Evolutionary conservation across 2,797 vertebrate species (phyloP).

Genomic region (Chelmon rostratus): DNA sequence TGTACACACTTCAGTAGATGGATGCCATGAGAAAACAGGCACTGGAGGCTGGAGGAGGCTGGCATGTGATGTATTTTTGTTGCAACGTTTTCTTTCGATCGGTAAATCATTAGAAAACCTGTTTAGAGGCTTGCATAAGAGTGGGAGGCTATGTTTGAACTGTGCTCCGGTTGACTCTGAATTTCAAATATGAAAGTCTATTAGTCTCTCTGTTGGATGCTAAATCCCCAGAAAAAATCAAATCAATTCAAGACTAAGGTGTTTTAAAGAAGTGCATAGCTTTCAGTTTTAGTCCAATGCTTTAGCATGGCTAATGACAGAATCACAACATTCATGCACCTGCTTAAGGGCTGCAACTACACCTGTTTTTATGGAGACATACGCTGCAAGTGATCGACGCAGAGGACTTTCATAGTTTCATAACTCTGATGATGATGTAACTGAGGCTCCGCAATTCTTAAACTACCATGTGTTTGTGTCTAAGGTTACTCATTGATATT

Average conservation of each 20-base stretch:
- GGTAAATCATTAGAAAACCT: conserved; percentile 22
- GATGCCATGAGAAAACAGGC: conserved; percentile 30
- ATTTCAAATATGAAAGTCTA: conserved; percentile 33
- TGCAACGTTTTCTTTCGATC: conserved; percentile 22
- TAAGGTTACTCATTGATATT: conserved; percentile 77
- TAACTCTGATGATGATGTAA: conserved; percentile 52
- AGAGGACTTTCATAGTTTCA: not conserved
- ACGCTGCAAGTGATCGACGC: not conserved
- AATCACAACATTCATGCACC: conserved; percentile 21
- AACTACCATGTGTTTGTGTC: conserved; percentile 57
- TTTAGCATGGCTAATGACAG: conserved; percentile 10
- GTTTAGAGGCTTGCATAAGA: conserved; percentile 27
- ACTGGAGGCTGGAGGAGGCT: conserved; percentile 27
- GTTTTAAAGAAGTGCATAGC: conserved; percentile 51
- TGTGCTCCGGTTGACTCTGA: conserved; percentile 27
- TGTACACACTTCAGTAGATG: conserved; percentile 22
- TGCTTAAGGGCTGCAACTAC: conserved; percentile 3
- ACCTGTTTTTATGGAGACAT: conserved; percentile 1
- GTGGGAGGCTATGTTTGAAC: conserved; percentile 42
- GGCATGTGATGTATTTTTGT: conserved; percentile 34
- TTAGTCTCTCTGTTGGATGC: conserved; percentile 39
- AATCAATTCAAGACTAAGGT: conserved; percentile 49
- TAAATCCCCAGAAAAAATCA: conserved; percentile 47
- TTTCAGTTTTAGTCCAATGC: conserved; percentile 47
- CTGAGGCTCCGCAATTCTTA: conserved; percentile 32